A percentile compares a stretch with the other conserved stretches of the same genome.
These are phyloP conservation scores for Gila orcuttii DNA, from an alignment of 2,113 vertebrate species.

Conservation along the genomic window DNA sequence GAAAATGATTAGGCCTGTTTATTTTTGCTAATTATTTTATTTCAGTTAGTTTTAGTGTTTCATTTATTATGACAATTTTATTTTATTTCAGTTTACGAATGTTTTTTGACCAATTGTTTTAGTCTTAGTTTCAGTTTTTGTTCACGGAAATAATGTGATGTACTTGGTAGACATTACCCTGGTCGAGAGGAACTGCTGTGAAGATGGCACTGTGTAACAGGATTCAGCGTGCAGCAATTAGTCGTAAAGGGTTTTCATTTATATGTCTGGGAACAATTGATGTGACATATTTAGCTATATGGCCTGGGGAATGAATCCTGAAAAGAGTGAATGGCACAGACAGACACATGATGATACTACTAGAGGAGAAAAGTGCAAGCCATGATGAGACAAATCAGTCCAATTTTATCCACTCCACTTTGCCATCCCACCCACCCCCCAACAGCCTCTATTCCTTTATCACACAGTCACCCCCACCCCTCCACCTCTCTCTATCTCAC, in stretches of 20 bases:
- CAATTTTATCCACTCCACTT: constrained; percentile 48
- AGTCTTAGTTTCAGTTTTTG: no score
- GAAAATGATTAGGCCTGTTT: no score
- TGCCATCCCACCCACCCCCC: not conserved
- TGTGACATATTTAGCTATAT: constrained; percentile 23
- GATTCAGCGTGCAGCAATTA: not conserved
- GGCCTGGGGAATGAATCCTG: not conserved
- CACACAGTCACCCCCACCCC: constrained; percentile 2
- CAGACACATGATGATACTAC: constrained; percentile 11
- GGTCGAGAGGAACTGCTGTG: not conserved
- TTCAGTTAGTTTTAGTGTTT: no score
- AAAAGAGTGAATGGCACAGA: not conserved
- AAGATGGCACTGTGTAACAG: not conserved
- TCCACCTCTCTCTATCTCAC: constrained; percentile 28
- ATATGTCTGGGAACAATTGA: not conserved
- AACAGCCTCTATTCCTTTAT: constrained; percentile 39
- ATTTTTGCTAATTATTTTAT: no score
- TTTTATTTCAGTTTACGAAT: no score
- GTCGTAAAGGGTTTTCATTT: constrained; percentile 7
- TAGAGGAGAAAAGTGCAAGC: constrained; percentile 44
- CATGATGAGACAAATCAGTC: constrained; percentile 19
- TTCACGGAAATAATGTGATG: not conserved
- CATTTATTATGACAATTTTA: no score
- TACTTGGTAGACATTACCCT: not conserved
- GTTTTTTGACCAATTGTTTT: no score